Evolutionary conservation across 1,140 invertebrate genomes (phyloP), one percentile per base, ranked within the genome.

Genomic region (Cotesia chilonis): DNA sequence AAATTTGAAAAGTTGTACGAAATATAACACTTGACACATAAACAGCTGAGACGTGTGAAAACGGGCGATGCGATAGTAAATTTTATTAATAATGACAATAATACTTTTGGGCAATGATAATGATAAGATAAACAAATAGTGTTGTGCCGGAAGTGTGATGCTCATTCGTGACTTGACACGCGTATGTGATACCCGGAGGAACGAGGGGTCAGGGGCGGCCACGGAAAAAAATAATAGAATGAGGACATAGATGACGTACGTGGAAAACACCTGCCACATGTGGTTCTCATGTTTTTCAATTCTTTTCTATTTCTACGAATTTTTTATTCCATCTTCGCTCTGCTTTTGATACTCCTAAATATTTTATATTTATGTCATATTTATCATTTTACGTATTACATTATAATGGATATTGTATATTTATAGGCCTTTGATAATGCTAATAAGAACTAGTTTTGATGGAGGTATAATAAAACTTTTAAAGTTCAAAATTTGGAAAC

Each of bases 201-300:
- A 10, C 20, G 7, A 52, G 17, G 35, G 35, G 52, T 28, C 28
- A 28, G 28, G 28, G 28, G 28, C 28, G 28, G 28, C 28, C 28
- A 57, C 12, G 5, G 55, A 20, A 68, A 57, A 68, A 68, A 55
- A 36, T 57, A 55, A 52, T n/a, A 68, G n/a, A 36, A 36, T 14
- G 41, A 52, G 36, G n/a, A 57, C 6, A 35, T 28, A 52, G 17
- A 66, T 64, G 54, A 64, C 37, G 12, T 20, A 64, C 12, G 60
- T 76, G 75, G 72, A 73, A 73, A 81, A 82, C 83, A 84, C 83
- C 82, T 84, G 83, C 81, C 78, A 64, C 82, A 81, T 80, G 78
- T 80, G 82, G 66, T 52, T 20, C n/a, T 61, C 57, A 63, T 20
- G 28, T 41, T 71, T 64, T 71, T 54, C 28, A 51, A 41, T 47